phyloP scores from a whole-genome alignment of 2,797 vertebrate genomes.

The Calcarius lapponicus region DNA sequence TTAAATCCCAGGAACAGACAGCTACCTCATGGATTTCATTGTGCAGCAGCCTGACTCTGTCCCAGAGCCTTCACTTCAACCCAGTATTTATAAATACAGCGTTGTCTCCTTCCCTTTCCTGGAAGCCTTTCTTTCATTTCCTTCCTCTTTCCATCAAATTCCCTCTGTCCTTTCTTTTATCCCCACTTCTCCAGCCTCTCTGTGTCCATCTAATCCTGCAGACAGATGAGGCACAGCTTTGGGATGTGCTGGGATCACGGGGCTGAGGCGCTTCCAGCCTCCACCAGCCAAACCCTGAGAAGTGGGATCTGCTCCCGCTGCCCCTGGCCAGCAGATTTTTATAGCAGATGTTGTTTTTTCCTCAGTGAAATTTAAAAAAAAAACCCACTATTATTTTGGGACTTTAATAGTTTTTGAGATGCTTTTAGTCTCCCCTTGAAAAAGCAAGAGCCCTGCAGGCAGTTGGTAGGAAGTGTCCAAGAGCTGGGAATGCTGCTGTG shows the following conservation, averaged over 20 bases:
- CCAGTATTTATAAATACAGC: not conserved
- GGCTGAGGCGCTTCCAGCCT: slow-evolving; percentile 4
- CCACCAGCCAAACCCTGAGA: not conserved
- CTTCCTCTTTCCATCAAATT: not conserved
- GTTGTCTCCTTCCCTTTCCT: not conserved
- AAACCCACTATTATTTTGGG: not conserved
- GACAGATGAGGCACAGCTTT: slow-evolving; percentile 8
- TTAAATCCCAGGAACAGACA: not conserved
- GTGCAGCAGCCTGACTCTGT: not conserved
- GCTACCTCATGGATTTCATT: not conserved
- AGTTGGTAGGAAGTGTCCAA: not conserved
- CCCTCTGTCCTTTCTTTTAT: not conserved
- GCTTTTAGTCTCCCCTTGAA: slow-evolving; percentile 14
- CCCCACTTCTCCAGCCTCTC: not conserved
- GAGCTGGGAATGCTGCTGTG: not conserved
- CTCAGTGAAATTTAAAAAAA: not conserved
- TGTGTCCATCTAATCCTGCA: not conserved
- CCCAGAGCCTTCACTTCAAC: not conserved
- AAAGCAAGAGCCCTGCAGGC: not conserved
- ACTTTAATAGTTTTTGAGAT: not conserved
- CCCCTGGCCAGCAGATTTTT: slow-evolving; percentile 3
- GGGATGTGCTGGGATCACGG: not conserved
- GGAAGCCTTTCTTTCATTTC: not conserved
- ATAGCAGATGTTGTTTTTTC: slow-evolving; percentile 54
- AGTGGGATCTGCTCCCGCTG: not conserved